Percentiles rank a stretch among this genome's conserved stretches.
phyloP scores from a whole-genome alignment of 2,888 invertebrate genomes.

The Cephus runcator region DNA sequence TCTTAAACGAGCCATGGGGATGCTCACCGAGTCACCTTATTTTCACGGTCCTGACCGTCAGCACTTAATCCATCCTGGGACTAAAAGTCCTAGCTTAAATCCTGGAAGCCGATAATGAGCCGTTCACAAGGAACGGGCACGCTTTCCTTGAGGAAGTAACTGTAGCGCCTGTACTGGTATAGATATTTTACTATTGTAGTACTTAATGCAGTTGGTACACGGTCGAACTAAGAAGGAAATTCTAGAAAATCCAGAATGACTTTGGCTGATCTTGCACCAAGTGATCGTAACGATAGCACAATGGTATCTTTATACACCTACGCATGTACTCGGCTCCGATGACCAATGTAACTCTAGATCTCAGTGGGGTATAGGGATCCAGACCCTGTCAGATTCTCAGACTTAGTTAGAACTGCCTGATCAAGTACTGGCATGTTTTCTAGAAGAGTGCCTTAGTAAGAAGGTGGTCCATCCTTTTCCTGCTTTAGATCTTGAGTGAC shows the following conservation, averaged over 20 bases:
- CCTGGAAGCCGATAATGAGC: slow-evolving; percentile 12
- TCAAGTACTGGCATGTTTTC: not conserved
- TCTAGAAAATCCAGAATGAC: not conserved
- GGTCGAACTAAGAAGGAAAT: not conserved
- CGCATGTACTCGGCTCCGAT: not conserved
- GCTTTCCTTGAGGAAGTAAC: not conserved
- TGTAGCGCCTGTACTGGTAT: not conserved
- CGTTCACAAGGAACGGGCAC: not conserved
- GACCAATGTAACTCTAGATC: slow-evolving; percentile 34
- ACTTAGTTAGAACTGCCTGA: not conserved
- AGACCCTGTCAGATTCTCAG: slow-evolving; percentile 11
- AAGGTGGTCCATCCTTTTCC: not conserved
- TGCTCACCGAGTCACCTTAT: slow-evolving; percentile 28
- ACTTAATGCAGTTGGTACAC: not conserved
- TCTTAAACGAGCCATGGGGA: slow-evolving; percentile 56
- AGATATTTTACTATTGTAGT: not conserved
- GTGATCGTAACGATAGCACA: slow-evolving; percentile 14
- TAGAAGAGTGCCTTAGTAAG: not conserved
- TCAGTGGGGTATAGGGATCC: slow-evolving; percentile 21
- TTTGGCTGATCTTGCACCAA: not conserved
- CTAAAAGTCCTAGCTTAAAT: slow-evolving; percentile 36
- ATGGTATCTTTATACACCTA: slow-evolving; percentile 29
- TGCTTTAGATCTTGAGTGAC: not conserved
- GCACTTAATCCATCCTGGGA: slow-evolving; percentile 3
- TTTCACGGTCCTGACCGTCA: not conserved